Conservation (phyloP, 2,797 vertebrate species). For the Onychomys torridus region DNA sequence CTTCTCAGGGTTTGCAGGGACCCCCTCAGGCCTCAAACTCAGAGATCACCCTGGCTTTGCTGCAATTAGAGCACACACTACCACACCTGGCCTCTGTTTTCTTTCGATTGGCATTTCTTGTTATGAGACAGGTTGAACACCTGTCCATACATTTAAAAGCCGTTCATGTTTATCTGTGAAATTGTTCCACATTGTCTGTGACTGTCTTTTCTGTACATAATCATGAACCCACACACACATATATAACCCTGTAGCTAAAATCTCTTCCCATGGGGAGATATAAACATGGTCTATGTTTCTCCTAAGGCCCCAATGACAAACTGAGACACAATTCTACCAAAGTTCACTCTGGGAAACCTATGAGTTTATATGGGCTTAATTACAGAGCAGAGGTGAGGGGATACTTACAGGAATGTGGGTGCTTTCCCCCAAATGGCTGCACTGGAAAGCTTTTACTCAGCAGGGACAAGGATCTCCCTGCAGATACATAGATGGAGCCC, state of each 20-base stretch:
- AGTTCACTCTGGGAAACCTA: not conserved
- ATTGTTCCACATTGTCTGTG: not conserved
- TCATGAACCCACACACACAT: too few species aligned
- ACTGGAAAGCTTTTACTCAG: not conserved
- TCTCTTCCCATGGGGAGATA: not conserved
- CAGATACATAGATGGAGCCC: not conserved
- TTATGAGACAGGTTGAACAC: not conserved
- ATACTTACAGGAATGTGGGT: not conserved
- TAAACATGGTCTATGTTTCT: not conserved
- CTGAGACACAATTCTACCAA: not conserved
- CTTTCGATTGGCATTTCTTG: not conserved
- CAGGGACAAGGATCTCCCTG: not conserved
- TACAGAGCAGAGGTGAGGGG: not conserved
- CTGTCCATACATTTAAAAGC: not conserved
- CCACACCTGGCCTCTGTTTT: not conserved
- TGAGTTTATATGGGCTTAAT: not conserved
- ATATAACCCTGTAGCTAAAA: not conserved
- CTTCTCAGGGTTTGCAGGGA: not conserved
- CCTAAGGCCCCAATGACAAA: not conserved
- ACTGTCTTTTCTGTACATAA: not conserved
- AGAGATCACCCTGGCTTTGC: not conserved
- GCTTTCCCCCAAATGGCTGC: not conserved
- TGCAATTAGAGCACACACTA: not conserved
- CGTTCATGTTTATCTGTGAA: not conserved
- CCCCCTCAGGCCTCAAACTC: not conserved